phyloP scores from a whole-genome alignment of 2,888 invertebrate species.

The Alloscopus bannaensis region DNA sequence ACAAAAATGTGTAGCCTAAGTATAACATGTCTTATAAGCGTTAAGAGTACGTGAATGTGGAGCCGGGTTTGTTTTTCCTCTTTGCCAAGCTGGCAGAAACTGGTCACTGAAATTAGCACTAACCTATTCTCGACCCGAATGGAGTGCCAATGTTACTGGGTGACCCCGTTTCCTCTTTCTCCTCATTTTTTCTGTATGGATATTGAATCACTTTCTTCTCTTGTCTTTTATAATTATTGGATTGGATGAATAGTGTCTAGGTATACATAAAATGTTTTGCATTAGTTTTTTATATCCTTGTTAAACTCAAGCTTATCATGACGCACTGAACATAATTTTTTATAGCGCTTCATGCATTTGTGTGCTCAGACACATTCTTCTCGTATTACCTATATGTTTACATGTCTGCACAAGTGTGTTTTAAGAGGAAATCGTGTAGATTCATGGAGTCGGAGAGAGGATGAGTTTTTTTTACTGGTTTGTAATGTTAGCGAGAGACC shows the following conservation, averaged over 20 bases:
- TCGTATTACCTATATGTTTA: neutral
- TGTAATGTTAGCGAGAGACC: neutral
- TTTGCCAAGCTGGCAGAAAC: neutral
- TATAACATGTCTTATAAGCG: too few species aligned
- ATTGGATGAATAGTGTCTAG: conserved; percentile 8
- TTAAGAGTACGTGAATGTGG: too few species aligned
- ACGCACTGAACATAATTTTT: conserved; percentile 10
- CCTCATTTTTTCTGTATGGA: conserved; percentile 22
- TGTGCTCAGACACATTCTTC: neutral
- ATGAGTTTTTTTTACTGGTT: neutral
- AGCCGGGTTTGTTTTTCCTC: conserved; percentile 27
- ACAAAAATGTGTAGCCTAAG: too few species aligned
- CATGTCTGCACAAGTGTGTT: conserved; percentile 2
- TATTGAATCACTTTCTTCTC: neutral
- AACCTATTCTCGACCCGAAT: conserved; percentile 61
- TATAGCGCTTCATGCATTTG: conserved; percentile 6
- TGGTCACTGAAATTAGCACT: conserved; percentile 52
- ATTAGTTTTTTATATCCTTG: neutral
- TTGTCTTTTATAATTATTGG: conserved; percentile 1
- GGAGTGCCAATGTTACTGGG: conserved; percentile 72
- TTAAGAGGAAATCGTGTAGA: conserved; percentile 5
- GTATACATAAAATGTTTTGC: conserved; percentile 8
- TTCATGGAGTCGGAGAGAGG: conserved; percentile 14
- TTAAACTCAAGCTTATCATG: conserved; percentile 1
- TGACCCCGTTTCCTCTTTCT: conserved; percentile 69